phyloP scores from a whole-genome alignment of 2,888 invertebrate genomes.

The Volucella zonaria region DNA sequence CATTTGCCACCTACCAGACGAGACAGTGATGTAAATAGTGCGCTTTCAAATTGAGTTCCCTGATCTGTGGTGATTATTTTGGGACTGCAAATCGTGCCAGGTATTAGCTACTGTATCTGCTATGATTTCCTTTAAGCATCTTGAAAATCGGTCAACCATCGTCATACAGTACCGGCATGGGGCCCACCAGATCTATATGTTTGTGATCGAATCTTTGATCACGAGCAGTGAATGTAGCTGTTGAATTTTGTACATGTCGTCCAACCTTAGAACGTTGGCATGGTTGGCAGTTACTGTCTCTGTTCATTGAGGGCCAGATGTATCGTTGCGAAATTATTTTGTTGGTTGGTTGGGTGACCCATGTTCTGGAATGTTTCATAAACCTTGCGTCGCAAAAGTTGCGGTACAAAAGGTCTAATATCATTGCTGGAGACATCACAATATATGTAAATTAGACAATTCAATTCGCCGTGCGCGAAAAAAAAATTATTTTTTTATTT shows the following conservation, averaged over 20 bases:
- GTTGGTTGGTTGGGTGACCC: background rate
- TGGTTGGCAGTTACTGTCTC: constrained; percentile 41
- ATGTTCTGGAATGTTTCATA: constrained; percentile 15
- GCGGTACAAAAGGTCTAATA: constrained; percentile 19
- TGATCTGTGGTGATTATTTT: background rate
- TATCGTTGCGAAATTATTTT: constrained; percentile 29
- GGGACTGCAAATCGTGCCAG: background rate
- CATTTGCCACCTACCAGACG: background rate
- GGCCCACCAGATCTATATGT: background rate
- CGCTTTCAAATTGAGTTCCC: background rate
- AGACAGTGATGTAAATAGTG: background rate
- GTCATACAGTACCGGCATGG: background rate
- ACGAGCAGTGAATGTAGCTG: constrained; percentile 22
- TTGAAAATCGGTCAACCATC: background rate
- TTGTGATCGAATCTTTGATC: constrained; percentile 19
- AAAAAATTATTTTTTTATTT: too few relatives aligned
- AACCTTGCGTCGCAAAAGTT: constrained; percentile 7
- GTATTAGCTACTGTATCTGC: constrained; percentile 26
- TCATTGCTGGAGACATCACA: constrained; percentile 20
- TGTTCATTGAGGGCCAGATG: constrained; percentile 53
- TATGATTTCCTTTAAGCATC: background rate
- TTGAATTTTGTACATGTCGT: constrained; percentile 20
- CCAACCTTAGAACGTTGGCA: constrained; percentile 47
- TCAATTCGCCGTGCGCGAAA: too few relatives aligned
- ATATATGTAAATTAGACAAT: too few relatives aligned